Evolutionary conservation across 1,140 invertebrate genomes (phyloP).

Genomic region (Trichonephila clavata): DNA sequence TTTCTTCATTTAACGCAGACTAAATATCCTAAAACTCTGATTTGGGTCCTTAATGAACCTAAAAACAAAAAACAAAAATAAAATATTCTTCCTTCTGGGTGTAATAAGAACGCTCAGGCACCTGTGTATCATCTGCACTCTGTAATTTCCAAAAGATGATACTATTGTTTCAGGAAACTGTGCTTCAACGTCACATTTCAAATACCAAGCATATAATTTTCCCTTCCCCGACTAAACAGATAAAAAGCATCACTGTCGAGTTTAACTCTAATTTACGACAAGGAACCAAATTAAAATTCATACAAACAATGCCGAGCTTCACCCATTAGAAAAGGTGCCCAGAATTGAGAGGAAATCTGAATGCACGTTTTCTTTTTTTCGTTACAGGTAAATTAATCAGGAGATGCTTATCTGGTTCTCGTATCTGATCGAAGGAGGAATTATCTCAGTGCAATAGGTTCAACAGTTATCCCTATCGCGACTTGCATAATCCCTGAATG

Average conservation of each 20-base stretch:
- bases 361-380: background rate
- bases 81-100: background rate
- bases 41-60: background rate
- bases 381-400: constrained; percentile 45
- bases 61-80: background rate
- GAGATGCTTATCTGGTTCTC: constrained; percentile 20
- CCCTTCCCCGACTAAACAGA: constrained; percentile 23
- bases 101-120: background rate
- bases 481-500: background rate
- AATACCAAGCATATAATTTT: constrained; percentile 63
- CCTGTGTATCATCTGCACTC: background rate
- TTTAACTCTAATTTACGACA: constrained; percentile 73
- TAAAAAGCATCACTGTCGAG: constrained; percentile 62
- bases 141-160: constrained; percentile 44
- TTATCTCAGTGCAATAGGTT: constrained; percentile 6
- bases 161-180: constrained; percentile 65
- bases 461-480: constrained; percentile 26
- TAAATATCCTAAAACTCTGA: background rate
- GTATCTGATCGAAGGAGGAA: constrained; percentile 6
- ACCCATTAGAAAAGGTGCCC: background rate
- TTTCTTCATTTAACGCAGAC: background rate
- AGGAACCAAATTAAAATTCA: constrained; percentile 64
- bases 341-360: background rate
- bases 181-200: constrained; percentile 59
- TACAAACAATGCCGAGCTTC: constrained; percentile 47